phyloP scores from a whole-genome alignment of 37 sponge, comb jelly and placozoan species.

The Aplysina aerophoba region DNA sequence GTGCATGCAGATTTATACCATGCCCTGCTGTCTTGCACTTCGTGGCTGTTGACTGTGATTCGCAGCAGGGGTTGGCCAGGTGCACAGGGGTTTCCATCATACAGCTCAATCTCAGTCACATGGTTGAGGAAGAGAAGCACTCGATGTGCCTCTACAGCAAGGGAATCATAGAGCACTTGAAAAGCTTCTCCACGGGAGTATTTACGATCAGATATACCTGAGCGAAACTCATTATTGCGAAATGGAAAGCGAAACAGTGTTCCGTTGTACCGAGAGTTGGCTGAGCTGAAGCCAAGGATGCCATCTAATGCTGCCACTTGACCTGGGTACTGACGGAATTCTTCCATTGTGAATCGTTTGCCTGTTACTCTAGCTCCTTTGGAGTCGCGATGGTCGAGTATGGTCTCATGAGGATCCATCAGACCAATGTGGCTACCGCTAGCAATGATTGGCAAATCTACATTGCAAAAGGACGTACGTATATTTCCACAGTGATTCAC shows the following conservation, averaged over 20 bases:
- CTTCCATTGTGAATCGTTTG: constrained; percentile 18
- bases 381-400: neutral
- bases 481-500: too few species aligned
- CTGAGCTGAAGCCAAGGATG: constrained; percentile 35
- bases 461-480: neutral
- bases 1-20: constrained; percentile 4
- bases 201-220: constrained; percentile 37
- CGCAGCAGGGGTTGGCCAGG: neutral
- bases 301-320: constrained; percentile 45
- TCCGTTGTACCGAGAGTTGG: constrained; percentile 34
- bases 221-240: constrained; percentile 34
- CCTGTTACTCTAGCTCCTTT: constrained; percentile 1
- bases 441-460: constrained; percentile 18
- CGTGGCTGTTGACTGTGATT: neutral
- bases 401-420: constrained; percentile 28
- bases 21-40: neutral
- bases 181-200: constrained; percentile 41
- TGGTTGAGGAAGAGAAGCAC: constrained; percentile 68
- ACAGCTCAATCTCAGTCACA: constrained; percentile 46
- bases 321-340: constrained; percentile 38
- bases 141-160: constrained; percentile 49
- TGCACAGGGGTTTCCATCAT: neutral
- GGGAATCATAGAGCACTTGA: constrained; percentile 44
- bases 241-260: constrained; percentile 86
- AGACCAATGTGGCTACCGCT: constrained; percentile 21